phyloP scores from a whole-genome alignment of 1,140 invertebrate genomes.

The Solen grandis region DNA sequence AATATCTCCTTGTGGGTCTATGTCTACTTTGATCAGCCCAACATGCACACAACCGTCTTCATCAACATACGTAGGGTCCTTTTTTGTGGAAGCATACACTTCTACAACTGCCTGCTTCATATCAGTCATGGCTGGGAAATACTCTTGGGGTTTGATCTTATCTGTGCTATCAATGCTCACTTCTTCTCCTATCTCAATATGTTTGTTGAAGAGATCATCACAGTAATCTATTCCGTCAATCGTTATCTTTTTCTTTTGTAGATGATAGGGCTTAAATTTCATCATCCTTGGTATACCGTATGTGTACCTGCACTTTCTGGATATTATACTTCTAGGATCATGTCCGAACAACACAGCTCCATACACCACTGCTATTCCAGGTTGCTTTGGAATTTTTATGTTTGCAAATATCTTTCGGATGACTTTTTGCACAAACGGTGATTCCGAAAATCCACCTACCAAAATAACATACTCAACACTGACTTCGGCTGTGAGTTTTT shows the following conservation, averaged over 20 bases:
- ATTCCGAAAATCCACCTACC: constrained; percentile 65
- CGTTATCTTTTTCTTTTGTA: constrained; percentile 25
- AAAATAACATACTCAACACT: constrained; percentile 37
- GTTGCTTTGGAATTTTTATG: constrained; percentile 46
- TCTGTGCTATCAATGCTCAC: constrained; percentile 30
- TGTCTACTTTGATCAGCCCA: constrained; percentile 24
- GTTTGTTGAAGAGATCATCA: constrained; percentile 60
- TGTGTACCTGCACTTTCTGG: constrained; percentile 56
- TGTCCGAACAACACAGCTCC: constrained; percentile 61
- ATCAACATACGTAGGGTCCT: constrained; percentile 46
- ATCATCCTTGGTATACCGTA: constrained; percentile 55
- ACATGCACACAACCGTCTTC: constrained; percentile 30
- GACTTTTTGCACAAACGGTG: constrained; percentile 39
- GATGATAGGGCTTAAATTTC: constrained; percentile 37
- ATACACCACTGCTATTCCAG: constrained; percentile 50
- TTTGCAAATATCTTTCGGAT: constrained; percentile 50
- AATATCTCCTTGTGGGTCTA: background rate
- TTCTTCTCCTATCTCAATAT: constrained; percentile 54
- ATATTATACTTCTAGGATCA: constrained; percentile 41
- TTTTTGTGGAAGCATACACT: constrained; percentile 43
- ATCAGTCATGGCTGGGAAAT: constrained; percentile 47
- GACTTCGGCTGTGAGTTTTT: background rate
- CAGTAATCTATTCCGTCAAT: constrained; percentile 42
- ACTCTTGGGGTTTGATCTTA: constrained; percentile 49
- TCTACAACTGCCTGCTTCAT: constrained; percentile 45